Base-by-base conservation (phyloP, 2,113 vertebrate species). In the Tragelaphus buxtoni region DNA sequence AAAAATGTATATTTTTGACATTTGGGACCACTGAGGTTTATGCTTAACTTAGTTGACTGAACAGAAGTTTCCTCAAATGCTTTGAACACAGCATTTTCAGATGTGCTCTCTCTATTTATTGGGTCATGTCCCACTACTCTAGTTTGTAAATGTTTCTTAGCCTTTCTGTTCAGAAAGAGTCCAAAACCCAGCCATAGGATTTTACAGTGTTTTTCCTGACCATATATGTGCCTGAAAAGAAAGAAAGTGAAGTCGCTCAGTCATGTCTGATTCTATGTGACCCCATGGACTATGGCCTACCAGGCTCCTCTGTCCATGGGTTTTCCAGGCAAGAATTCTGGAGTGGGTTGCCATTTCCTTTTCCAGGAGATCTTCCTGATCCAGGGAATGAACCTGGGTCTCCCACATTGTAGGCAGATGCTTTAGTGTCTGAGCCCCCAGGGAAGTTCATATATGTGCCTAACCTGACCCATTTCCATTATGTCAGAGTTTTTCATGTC, bases 181-280 rank as follows among this genome's bases (percentile, higher is more conserved):
- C 49, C 79, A 18, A 79, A 51, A 28, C 18, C 14, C 18, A 11
- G 0, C 5, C 6, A 16, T 22, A 84, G 0, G 0, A 9, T 69
- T 51, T 35, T 51, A 42, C 28, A 4, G 42, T 45, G 35, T 51
- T n/a, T 58, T 49, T 51, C 9, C 49, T 91, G 56, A 49, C 6
- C 8, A 24, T 51, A 17, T 6, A n/a, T 51, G 77, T 14, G 9
- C 11, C 13, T 83, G n/a, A 20, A 35, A 65, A 65, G 63, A 65
- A 65, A 65, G 65, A 39, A 72, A 39, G 65, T 72, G 65, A 11
- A 39, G 35, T 39, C 3, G 0, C 10, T 72, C 69, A 42, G 20
- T 72, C 16, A 5, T 42, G 22, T 42, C 20, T 12, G 35, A 72
- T 9, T 72, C 20, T 72, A 7, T 24, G 28, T 2, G 13, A 61